Evolutionary conservation across 2,797 vertebrate genomes (phyloP).

Genomic region (Natrix natrix): DNA sequence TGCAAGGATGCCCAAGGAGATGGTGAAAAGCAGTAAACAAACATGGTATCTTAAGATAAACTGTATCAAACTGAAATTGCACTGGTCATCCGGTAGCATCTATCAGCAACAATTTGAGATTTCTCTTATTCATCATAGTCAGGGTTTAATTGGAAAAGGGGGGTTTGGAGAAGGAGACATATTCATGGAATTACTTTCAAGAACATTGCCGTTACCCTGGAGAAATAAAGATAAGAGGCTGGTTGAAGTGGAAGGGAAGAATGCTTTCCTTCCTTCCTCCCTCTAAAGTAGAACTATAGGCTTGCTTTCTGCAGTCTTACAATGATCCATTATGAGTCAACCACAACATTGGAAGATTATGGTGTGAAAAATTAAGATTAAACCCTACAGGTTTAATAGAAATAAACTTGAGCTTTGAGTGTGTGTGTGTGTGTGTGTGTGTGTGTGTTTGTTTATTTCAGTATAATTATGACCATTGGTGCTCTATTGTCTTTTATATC

Average conservation of each 20-base stretch:
- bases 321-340: not conserved
- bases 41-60: not conserved
- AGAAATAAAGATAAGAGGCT: not conserved
- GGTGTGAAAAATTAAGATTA: not conserved
- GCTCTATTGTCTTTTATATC: not conserved
- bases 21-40: not conserved
- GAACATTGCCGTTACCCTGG: not conserved
- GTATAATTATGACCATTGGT: not conserved
- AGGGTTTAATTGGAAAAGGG: not conserved
- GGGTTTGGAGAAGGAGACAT: not conserved
- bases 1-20: not conserved
- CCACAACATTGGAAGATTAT: not conserved
- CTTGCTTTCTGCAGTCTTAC: not conserved
- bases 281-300: accelerated
- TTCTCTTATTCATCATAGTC: not conserved
- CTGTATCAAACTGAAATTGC: not conserved
- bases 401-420: not conserved
- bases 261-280: not conserved
- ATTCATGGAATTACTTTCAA: not conserved
- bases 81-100: not conserved
- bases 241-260: not conserved
- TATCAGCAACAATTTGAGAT: not conserved
- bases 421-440: not conserved
- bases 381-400: accelerated
- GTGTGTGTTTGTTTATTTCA: not conserved